These are phyloP conservation scores for Galagoides demidoff DNA, from an alignment of 2,797 vertebrate genomes.

Conservation along the genomic window DNA sequence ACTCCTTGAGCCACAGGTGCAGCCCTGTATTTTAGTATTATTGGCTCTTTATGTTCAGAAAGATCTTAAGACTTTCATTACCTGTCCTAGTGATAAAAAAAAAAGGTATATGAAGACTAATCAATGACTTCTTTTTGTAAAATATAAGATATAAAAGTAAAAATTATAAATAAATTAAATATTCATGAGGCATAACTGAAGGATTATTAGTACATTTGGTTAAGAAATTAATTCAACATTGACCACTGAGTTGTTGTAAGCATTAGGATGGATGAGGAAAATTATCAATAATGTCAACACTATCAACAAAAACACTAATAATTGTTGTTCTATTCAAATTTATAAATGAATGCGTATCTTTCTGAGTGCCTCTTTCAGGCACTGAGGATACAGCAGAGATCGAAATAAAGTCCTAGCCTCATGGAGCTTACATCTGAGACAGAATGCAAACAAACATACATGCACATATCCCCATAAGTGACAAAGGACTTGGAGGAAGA, in stretches of 20 bases:
- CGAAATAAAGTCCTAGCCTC: background rate
- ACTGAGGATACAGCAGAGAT: background rate
- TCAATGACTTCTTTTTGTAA: background rate
- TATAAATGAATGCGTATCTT: background rate
- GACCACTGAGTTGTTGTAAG: background rate
- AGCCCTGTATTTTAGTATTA: background rate
- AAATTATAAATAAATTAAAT: slow-evolving; percentile 1
- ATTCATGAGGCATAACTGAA: background rate
- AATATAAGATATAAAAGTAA: background rate
- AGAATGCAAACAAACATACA: background rate
- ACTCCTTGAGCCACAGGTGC: too few relatives aligned
- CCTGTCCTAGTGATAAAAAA: background rate
- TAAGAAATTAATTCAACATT: background rate
- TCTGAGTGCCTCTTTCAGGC: background rate
- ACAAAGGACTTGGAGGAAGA: background rate
- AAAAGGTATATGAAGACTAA: background rate
- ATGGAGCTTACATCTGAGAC: background rate
- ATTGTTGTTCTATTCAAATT: background rate
- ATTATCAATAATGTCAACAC: background rate
- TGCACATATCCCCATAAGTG: background rate
- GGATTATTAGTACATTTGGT: background rate
- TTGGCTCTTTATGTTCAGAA: background rate
- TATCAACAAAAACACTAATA: background rate
- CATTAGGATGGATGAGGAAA: background rate
- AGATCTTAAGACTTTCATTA: background rate